Conservation (phyloP, 2,797 vertebrate species). For the Chromis chromis region DNA sequence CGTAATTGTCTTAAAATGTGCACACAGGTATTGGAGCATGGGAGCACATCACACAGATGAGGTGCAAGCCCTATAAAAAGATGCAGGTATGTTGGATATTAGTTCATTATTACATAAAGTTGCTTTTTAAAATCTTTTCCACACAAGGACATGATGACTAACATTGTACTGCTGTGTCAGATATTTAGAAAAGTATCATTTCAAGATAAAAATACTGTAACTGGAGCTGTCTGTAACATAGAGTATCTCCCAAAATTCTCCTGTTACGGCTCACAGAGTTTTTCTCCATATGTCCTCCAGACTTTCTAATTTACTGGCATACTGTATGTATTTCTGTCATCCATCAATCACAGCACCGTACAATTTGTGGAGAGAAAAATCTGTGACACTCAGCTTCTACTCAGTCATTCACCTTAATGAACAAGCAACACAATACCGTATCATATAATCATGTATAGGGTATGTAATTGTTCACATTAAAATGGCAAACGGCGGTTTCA, state of each 20-base stretch:
- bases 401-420: constrained; percentile 73
- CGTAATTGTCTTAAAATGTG: background rate
- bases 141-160: background rate
- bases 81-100: constrained; percentile 91
- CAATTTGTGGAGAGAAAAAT: constrained; percentile 73
- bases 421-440: constrained; percentile 69
- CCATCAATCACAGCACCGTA: constrained; percentile 63
- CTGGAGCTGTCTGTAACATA: background rate
- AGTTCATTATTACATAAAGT: background rate
- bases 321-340: constrained; percentile 75
- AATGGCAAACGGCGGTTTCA: constrained; percentile 70
- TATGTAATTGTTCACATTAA: constrained; percentile 74
- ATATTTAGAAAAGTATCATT: constrained; percentile 18
- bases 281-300: constrained; percentile 47
- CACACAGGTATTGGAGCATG: constrained; percentile 93
- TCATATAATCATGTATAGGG: constrained; percentile 68
- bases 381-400: constrained; percentile 59
- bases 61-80: constrained; percentile 91
- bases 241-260: constrained; percentile 26
- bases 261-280: constrained; percentile 34
- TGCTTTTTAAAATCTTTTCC: background rate
- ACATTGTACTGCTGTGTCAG: background rate
- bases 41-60: constrained; percentile 92
- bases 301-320: constrained; percentile 58
- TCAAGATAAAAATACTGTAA: constrained; percentile 18